Evolutionary conservation across 1,140 invertebrate species (phyloP).

Genomic region (Phymorhynchus buccinoides): DNA sequence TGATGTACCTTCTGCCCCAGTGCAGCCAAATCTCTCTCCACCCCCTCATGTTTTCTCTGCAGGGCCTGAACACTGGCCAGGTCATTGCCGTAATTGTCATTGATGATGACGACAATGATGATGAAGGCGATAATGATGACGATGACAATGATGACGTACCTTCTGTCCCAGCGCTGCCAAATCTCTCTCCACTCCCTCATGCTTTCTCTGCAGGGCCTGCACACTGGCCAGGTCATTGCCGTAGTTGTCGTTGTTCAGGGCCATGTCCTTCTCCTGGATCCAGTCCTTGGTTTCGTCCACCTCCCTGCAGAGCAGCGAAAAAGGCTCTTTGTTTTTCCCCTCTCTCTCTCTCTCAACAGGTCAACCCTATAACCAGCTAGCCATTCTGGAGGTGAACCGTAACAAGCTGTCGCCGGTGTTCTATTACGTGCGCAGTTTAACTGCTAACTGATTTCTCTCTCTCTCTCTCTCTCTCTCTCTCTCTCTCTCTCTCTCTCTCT

Average conservation of each 20-base stretch:
- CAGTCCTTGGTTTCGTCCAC: constrained; percentile 99
- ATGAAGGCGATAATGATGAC: no score
- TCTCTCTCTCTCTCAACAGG: constrained; percentile 68
- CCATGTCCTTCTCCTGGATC: constrained; percentile 98
- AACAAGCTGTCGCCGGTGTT: constrained; percentile 88
- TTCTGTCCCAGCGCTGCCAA: constrained; percentile 98
- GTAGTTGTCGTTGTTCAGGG: constrained; percentile 95
- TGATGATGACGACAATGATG: constrained; percentile 95
- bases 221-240: constrained; percentile 97
- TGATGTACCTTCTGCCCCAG: constrained; percentile 96
- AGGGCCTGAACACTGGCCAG: constrained; percentile 96
- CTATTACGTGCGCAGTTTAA: constrained; percentile 86
- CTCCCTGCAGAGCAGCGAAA: no score
- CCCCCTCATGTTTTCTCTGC: constrained; percentile 97
- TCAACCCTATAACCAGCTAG: constrained; percentile 91
- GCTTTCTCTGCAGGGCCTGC: constrained; percentile 96
- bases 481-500: no score
- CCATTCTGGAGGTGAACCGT: constrained; percentile 84
- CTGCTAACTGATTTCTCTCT: no score
- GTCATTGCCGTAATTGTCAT: constrained; percentile 96
- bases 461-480: no score
- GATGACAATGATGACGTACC: no score
- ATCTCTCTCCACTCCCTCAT: constrained; percentile 97
- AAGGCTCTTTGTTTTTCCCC: no score
- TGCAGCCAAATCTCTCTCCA: constrained; percentile 97